Evolutionary conservation across 1,140 invertebrate genomes (phyloP), one percentile per base, ranked within the genome.

Genomic region (Macrobrachium rosenbergii): DNA sequence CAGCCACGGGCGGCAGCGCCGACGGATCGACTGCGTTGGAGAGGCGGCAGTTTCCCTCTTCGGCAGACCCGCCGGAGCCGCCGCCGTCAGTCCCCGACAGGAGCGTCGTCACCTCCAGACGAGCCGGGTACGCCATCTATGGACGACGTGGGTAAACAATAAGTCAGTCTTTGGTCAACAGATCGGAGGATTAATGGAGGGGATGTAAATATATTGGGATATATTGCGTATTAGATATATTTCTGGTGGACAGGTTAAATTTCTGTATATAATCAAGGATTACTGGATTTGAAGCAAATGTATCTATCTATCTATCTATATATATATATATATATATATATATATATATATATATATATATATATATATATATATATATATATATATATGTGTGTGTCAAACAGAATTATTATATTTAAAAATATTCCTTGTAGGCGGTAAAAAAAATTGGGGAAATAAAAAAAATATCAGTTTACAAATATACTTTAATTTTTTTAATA

Each of bases 41-140:
- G 67, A 19, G n/a, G 12, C 52, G 12, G 52, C 52, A 8, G 52
- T 2, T 52, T 52, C 52, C 52, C 12, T 52, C 52, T 10, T 52
- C 52, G 52, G 52, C 7, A 8, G 52, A 52, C 8, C 52, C 52
- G 52, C 52, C 12, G 8, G 45, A 52, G 45, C 52, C 52, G 52
- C 52, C 12, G 52, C 52, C 52, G 11, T 69, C 67, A 12, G 21
- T 19, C n/a, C 21, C 67, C 2, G 21, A 21, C n/a, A 69, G 67
- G 17, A 69, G 67, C 3, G 67, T 69, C 7, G 67, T 28, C 67
- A 69, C 67, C 67, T 69, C 67, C 67, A 69, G 67, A 21, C 67
- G 67, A 5, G 67, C 67, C 21, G 67, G 67, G 67, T 69, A 69
- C 67, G 67, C 67, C 67, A 69, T 69, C 67, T 69, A 14, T 19